These are phyloP conservation scores for Gobius niger DNA, from an alignment of 2,113 vertebrate genomes.

Conservation along the genomic window DNA sequence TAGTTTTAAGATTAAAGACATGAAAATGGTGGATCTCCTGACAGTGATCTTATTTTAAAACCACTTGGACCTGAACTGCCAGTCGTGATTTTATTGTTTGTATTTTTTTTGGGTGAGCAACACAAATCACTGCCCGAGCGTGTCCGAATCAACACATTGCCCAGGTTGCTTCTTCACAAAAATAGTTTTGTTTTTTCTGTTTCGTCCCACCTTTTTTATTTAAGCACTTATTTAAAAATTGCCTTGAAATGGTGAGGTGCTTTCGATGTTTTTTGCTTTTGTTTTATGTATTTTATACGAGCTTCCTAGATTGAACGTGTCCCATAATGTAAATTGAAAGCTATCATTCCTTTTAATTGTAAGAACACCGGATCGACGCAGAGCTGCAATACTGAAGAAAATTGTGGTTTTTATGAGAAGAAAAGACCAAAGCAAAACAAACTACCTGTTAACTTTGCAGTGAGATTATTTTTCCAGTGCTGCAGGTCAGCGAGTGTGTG, in stretches of 20 bases:
- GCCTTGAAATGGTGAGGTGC: constrained; percentile 39
- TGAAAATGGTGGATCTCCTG: neutral
- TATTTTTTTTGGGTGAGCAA: neutral
- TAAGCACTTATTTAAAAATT: constrained; percentile 58
- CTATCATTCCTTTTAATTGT: neutral
- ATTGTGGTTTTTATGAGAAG: neutral
- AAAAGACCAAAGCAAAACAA: constrained; percentile 57
- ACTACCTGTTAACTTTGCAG: constrained; percentile 57
- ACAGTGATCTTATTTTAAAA: constrained; percentile 21
- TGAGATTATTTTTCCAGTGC: constrained; percentile 52
- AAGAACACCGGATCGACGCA: neutral
- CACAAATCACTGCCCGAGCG: constrained; percentile 9
- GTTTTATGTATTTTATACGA: constrained; percentile 17
- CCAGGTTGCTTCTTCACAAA: constrained; percentile 8
- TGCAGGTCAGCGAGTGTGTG: constrained; percentile 67
- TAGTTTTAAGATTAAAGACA: constrained; percentile 1
- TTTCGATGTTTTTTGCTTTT: constrained; percentile 58
- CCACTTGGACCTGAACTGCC: constrained; percentile 50
- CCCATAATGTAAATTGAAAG: constrained; percentile 10
- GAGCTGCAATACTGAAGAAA: constrained; percentile 13
- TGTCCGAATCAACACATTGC: constrained; percentile 25
- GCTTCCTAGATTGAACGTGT: neutral
- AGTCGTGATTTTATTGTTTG: neutral
- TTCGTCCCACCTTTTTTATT: constrained; percentile 18
- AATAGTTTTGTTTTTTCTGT: constrained; percentile 5